Evolutionary conservation across 2,888 invertebrate genomes (phyloP).

Genomic region (Schrankia costaestrigalis): DNA sequence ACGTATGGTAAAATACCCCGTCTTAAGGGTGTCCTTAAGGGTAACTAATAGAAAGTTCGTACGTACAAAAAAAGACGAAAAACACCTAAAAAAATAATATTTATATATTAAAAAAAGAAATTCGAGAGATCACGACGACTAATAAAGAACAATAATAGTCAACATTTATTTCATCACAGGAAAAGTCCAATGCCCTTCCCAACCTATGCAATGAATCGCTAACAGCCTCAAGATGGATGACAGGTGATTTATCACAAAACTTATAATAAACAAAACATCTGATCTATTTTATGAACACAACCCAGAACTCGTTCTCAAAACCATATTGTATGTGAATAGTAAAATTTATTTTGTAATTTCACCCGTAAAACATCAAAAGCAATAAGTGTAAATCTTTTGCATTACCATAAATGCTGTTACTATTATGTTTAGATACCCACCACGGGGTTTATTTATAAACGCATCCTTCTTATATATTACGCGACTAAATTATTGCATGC

Average conservation of each 20-base stretch:
- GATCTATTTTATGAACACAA: constrained; percentile 17
- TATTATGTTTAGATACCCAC: constrained; percentile 51
- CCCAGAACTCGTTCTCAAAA: no score
- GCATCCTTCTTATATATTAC: constrained; percentile 56
- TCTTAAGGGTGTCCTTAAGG: no score
- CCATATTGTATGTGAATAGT: constrained; percentile 30
- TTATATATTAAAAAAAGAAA: no score
- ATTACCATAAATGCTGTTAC: constrained; percentile 61
- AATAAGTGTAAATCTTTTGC: constrained; percentile 57
- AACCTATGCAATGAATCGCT: no score
- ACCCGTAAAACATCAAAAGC: constrained; percentile 44
- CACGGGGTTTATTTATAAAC: constrained; percentile 58
- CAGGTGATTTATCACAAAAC: constrained; percentile 8
- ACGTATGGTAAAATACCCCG: no score
- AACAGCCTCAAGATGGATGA: no score
- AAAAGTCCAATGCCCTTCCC: no score
- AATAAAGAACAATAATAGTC: no score
- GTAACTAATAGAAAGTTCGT: not conserved
- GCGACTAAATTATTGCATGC: constrained; percentile 58
- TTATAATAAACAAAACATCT: no score
- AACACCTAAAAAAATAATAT: no score
- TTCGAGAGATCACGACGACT: no score
- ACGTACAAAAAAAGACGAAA: not conserved
- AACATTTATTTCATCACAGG: no score
- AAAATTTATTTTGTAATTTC: constrained; percentile 35